Evolutionary conservation across 2,113 vertebrate species (phyloP).

Genomic region (Fulica atra): DNA sequence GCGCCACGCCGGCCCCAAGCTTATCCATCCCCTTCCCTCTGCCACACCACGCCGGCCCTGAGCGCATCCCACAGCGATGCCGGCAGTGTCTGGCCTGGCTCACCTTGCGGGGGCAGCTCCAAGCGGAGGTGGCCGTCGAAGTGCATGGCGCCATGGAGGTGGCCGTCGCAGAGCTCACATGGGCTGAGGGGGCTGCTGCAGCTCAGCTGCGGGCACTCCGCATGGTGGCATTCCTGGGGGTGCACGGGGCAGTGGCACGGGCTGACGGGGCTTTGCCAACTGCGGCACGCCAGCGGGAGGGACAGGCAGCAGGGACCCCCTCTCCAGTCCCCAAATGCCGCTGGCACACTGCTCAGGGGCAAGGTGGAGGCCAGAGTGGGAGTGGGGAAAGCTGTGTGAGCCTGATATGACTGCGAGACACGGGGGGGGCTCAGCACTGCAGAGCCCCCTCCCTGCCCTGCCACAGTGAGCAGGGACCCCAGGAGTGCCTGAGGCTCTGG

Average conservation of each 20-base stretch:
- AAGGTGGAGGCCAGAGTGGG: accelerated
- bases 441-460: neutral
- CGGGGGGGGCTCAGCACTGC: neutral
- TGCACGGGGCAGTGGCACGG: accelerated
- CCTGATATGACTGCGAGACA: accelerated
- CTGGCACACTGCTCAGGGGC: accelerated
- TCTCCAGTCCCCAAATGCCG: neutral
- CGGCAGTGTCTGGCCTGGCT: accelerated
- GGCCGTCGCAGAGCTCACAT: slow-evolving; percentile 88
- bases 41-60: accelerated
- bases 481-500: too few relatives aligned
- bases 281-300: accelerated
- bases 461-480: accelerated
- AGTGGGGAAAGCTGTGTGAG: accelerated
- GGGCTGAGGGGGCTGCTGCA: slow-evolving; percentile 82
- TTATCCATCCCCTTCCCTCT: neutral
- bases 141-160: slow-evolving; percentile 86
- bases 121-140: slow-evolving; percentile 89
- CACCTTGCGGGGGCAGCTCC: slow-evolving; percentile 89
- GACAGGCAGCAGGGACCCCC: neutral
- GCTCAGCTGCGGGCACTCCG: slow-evolving; percentile 87
- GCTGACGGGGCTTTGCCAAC: neutral
- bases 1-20: accelerated
- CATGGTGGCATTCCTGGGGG: slow-evolving; percentile 89
- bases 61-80: accelerated